Evolutionary conservation across 2,888 invertebrate genomes (phyloP).

Genomic region (Drosophila lutescens): DNA sequence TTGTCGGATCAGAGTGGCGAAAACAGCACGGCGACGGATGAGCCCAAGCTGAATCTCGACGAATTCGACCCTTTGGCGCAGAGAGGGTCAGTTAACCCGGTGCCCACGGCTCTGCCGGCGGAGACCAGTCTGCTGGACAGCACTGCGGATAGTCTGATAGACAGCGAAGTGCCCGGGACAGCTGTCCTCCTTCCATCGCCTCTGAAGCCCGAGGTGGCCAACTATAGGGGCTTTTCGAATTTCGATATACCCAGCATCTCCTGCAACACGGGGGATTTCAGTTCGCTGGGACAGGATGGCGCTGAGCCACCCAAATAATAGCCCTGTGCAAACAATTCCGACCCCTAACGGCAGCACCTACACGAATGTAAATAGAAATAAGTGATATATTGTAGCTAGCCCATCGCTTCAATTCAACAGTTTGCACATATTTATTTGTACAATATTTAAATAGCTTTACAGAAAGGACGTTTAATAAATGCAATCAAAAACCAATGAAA

Average conservation of each 20-base stretch:
- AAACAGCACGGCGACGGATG: constrained; percentile 88
- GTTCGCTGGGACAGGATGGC: constrained; percentile 73
- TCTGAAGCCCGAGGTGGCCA: constrained; percentile 85
- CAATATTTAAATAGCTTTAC: constrained; percentile 31
- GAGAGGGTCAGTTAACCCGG: constrained; percentile 7
- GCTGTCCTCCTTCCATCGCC: constrained; percentile 87
- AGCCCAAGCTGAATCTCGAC: constrained; percentile 80
- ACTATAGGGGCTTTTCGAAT: constrained; percentile 87
- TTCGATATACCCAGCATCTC: constrained; percentile 88
- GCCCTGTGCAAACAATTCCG: constrained; percentile 3
- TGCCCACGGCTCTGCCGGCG: constrained; percentile 9
- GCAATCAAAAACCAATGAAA: constrained; percentile 20
- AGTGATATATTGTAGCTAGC: constrained; percentile 27
- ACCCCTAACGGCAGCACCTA: constrained; percentile 15
- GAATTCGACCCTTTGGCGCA: constrained; percentile 84
- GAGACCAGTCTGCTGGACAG: constrained; percentile 47
- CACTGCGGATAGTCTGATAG: constrained; percentile 78
- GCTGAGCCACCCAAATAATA: constrained; percentile 29
- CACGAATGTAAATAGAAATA: constrained; percentile 53
- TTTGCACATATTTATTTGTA: constrained; percentile 59
- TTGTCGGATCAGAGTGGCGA: constrained; percentile 90
- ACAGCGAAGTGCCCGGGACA: constrained; percentile 81
- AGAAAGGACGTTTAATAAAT: constrained; percentile 43
- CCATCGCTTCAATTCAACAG: constrained; percentile 19
- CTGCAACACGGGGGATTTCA: constrained; percentile 87